These are phyloP conservation scores for Rattus rattus DNA, from an alignment of 2,113 vertebrate genomes.

Conservation along the genomic window DNA sequence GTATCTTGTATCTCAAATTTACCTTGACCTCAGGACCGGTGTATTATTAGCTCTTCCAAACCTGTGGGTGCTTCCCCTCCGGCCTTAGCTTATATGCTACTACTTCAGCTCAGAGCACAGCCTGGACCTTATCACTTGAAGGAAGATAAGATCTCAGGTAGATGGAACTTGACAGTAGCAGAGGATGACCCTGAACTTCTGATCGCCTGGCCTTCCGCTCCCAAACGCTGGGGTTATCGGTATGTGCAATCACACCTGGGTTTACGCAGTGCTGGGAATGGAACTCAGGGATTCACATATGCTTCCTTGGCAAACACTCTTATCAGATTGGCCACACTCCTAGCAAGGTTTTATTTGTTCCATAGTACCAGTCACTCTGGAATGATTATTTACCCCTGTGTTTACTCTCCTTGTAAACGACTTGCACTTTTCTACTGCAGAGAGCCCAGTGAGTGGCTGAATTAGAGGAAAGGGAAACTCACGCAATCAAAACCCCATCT, in stretches of 20 bases:
- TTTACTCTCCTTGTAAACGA: background rate
- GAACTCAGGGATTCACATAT: background rate
- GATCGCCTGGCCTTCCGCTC: no score
- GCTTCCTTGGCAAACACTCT: background rate
- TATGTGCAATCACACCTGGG: background rate
- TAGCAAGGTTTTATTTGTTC: background rate
- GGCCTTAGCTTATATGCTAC: background rate
- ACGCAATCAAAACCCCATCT: background rate
- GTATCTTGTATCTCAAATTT: no score
- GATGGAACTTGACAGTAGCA: background rate
- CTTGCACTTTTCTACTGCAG: background rate
- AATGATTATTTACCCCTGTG: background rate
- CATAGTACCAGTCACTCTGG: background rate
- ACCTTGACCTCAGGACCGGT: background rate
- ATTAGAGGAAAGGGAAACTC: background rate
- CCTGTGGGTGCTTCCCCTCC: background rate
- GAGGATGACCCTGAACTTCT: background rate
- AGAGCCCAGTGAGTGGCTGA: background rate
- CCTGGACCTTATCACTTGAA: background rate
- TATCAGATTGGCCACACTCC: background rate
- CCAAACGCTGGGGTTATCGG: background rate
- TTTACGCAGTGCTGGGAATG: background rate
- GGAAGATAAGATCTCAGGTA: background rate
- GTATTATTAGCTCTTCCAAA: accelerated
- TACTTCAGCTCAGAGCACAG: background rate